Evolutionary conservation across 2,888 invertebrate genomes (phyloP), one percentile per base, ranked within the genome.

Genomic region (Ochlodes sylvanus): DNA sequence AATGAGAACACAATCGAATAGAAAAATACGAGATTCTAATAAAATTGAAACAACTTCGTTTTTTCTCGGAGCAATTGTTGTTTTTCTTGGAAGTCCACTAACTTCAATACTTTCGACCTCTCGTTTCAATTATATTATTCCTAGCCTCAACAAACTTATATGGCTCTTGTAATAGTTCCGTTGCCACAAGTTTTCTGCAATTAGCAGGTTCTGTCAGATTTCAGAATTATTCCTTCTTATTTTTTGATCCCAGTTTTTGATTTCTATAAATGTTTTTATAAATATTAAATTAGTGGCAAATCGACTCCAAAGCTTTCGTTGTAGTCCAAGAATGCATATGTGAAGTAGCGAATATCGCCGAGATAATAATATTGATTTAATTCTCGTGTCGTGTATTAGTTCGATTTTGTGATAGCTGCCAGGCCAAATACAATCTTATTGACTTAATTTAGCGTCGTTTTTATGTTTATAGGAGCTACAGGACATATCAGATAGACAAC

Each of bases 351-450:
- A 74, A 73, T 80, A 62, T 63, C 62, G 61, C 62, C 68, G 65
- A 77, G 80, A 82, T 83, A 80, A 80, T 82, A 80, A 76, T 79
- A 83, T 82, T 83, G 82, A 77, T 77, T 75, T 74, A 78, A 72
- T 74, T 71, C 75, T 64, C 68, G 68, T 71, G 72, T 72, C 73
- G 68, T 68, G 74, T 74, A 74, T 66, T 71, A 73, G 73, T 73
- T 67, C 63, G 71, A 73, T 73, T 68, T 41, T 27, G 61, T 68
- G 74, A 75, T 75, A 75, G 70, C 65, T 63, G 72, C 56, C 57
- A 60, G n/a, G 42, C 50, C 27, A 68, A 57, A 63, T 52, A 56
- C 47, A 34, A n/a, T 41, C 69, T 63, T 70, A 68, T 71, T 69
- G 56, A 64, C 57, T 57, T 74, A 71, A 68, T 60, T 66, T 54